A percentile compares a stretch with the other conserved stretches of the same genome.
These are phyloP conservation scores for Poicephalus gulielmi DNA, from an alignment of 2,113 vertebrate species.

Conservation along the genomic window DNA sequence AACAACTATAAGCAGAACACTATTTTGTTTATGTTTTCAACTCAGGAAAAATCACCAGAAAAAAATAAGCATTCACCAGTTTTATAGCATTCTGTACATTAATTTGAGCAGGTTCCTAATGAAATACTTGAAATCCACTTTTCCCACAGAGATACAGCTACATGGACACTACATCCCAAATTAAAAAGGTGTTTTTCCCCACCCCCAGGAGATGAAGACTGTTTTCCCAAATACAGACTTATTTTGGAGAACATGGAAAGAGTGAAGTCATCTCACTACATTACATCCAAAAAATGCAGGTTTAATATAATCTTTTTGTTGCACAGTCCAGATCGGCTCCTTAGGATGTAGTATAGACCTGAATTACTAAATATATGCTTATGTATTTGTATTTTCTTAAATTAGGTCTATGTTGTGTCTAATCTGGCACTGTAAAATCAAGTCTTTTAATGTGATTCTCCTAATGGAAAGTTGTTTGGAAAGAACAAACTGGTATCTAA, in stretches of 20 bases:
- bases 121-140: not conserved
- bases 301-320: not conserved
- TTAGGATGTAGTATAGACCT: not conserved
- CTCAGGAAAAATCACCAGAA: not conserved
- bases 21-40: not conserved
- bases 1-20: not conserved
- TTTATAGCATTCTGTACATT: not conserved
- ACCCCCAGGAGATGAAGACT: not conserved
- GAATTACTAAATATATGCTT: not conserved
- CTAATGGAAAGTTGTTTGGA: not conserved
- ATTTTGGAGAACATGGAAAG: not conserved
- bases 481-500: not conserved
- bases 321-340: not conserved
- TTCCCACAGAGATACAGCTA: not conserved
- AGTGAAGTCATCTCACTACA: not conserved
- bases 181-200: not conserved
- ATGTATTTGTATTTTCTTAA: not conserved
- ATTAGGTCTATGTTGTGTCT: not conserved
- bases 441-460: not conserved
- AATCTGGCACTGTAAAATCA: not conserved
- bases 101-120: not conserved
- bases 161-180: not conserved
- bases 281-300: not conserved
- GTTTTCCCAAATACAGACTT: not conserved
- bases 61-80: not conserved